Evolutionary conservation across 2,113 vertebrate species (phyloP).

Genomic region (Rhizomys pruinosus): DNA sequence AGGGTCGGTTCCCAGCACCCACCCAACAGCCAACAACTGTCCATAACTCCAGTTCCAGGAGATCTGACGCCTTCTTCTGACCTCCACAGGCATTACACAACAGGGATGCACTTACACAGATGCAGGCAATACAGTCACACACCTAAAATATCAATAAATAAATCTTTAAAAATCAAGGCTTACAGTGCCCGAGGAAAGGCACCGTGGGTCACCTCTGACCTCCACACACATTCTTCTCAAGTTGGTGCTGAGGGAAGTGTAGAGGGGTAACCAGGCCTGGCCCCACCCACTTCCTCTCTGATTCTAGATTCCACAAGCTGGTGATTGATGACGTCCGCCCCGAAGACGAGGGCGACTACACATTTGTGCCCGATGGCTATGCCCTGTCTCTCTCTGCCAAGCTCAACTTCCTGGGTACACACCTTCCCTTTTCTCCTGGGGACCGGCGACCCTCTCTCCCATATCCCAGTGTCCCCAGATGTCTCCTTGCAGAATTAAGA

Average conservation of each 20-base stretch:
- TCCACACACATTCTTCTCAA: not conserved
- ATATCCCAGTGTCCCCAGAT: not conserved
- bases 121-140: not conserved
- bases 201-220: not conserved
- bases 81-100: not conserved
- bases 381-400: conserved; percentile 93
- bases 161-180: not conserved
- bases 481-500: too few species aligned
- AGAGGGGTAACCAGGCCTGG: too few species aligned
- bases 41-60: not conserved
- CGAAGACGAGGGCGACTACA: conserved; percentile 93
- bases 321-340: conserved; percentile 90
- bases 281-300: not conserved
- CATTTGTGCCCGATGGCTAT: conserved; percentile 92
- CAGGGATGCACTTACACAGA: not conserved
- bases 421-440: not conserved
- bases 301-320: conserved; percentile 91
- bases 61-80: not conserved
- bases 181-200: not conserved
- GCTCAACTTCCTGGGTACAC: conserved; percentile 94
- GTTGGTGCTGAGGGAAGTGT: not conserved
- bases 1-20: not conserved
- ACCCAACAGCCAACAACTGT: not conserved
- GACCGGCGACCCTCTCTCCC: not conserved
- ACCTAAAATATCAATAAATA: not conserved